Conservation (phyloP, 2,888 invertebrate species). For the Nemoura dubitans region DNA sequence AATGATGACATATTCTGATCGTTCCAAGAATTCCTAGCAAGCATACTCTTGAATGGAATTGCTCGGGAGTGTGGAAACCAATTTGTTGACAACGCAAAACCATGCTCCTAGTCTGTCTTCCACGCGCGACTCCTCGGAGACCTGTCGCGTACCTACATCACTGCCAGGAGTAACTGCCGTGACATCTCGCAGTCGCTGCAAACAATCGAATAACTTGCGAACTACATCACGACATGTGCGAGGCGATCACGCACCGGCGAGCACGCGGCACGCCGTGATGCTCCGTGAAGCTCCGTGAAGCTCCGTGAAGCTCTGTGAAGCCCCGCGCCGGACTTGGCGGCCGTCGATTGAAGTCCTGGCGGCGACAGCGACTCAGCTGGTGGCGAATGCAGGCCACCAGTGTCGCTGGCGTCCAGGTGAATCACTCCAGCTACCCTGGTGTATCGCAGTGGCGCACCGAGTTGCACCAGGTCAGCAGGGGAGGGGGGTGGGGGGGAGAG, state of each 20-base stretch:
- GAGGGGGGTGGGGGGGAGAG: no score
- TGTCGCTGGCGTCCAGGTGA: neutral
- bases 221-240: neutral
- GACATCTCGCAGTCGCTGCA: neutral
- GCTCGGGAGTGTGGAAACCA: neutral
- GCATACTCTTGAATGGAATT: neutral
- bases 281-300: neutral
- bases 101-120: neutral
- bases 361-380: neutral
- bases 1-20: neutral
- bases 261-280: neutral
- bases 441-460: neutral
- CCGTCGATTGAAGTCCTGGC: no score
- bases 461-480: no score
- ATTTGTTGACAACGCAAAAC: neutral
- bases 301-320: neutral
- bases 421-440: neutral
- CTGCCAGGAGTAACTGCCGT: neutral
- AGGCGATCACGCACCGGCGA: neutral
- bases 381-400: neutral
- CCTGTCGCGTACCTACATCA: neutral
- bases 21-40: neutral
- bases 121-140: neutral
- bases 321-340: no score
- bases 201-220: constrained; percentile 12